phyloP scores from a whole-genome alignment of 2,113 vertebrate genomes.

The Engraulis encrasicolus region DNA sequence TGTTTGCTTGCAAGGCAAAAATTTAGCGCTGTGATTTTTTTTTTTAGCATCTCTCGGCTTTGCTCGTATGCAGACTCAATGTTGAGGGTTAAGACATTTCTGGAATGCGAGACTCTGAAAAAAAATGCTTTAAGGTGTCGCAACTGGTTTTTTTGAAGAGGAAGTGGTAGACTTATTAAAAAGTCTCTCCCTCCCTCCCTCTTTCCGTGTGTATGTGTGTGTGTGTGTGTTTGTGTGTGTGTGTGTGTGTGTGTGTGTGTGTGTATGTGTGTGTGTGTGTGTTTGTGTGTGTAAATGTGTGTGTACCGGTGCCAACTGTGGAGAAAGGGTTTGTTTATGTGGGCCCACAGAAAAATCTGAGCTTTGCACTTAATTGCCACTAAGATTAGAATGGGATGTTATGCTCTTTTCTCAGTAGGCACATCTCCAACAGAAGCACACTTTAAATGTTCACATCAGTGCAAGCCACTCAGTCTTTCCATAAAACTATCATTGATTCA shows the following conservation, averaged over 20 bases:
- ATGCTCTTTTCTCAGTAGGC: slow-evolving; percentile 8
- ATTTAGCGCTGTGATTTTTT: slow-evolving; percentile 46
- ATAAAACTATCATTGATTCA: neutral
- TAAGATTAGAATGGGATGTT: slow-evolving; percentile 12
- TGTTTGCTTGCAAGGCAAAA: slow-evolving; percentile 62
- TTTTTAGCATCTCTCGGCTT: slow-evolving; percentile 37
- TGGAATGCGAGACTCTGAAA: slow-evolving; percentile 64
- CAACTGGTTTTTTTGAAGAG: slow-evolving; percentile 58
- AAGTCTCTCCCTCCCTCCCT: slow-evolving; percentile 43
- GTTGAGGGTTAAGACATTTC: slow-evolving; percentile 53
- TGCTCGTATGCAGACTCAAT: slow-evolving; percentile 21
- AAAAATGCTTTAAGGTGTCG: slow-evolving; percentile 67
- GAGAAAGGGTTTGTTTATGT: slow-evolving; percentile 64
- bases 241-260: slow-evolving; percentile 19
- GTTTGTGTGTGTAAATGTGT: neutral
- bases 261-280: slow-evolving; percentile 45
- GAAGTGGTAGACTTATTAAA: slow-evolving; percentile 65
- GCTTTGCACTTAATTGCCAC: slow-evolving; percentile 23
- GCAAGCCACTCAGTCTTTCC: neutral
- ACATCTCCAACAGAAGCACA: neutral
- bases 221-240: neutral
- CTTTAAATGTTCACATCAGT: neutral
- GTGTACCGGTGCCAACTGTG: slow-evolving; percentile 47
- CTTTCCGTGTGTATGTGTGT: slow-evolving; percentile 35
- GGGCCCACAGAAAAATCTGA: slow-evolving; percentile 40